Evolutionary conservation across 1,140 invertebrate species (phyloP), one percentile per base, ranked within the genome.

Genomic region (Pseudomyrmex sp.): DNA sequence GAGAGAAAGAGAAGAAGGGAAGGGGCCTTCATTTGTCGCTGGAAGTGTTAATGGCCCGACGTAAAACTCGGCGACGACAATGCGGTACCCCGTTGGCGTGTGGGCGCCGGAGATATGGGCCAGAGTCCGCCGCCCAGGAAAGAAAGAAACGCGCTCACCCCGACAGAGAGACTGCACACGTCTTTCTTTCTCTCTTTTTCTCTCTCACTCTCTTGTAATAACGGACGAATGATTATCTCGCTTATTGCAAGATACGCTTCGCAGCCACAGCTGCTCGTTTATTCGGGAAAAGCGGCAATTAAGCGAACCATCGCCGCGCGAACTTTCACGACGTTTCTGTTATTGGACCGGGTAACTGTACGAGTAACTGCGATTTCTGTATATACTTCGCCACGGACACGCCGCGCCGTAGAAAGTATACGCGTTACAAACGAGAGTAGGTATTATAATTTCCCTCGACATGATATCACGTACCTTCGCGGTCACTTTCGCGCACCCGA

Each of bases 31-130:
- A 91, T 91, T 92, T 91, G 91, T 91, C 90, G 85, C 5, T 86
- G 82, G 85, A 91, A 92, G 91, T 91, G 91, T 91, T 92, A 92
- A 92, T 92, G 87, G 89, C 86, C 86, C 10, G 89, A 59, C 85
- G 89, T 92, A 91, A 91, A 91, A 91, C 82, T 86, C 83, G 50
- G 58, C 85, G 85, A 89, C 87, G 88, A 91, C 90, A 91, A 92
- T 91, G 87, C 86, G 82, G 74, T 85, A 68, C 88, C 54, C 20
- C 56, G 69, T 35, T 35, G 73, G 66, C 74, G 85, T 46, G 92
- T 92, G 92, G 91, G 92, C 88, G 89, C 59, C 74, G 59, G n/a
- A 88, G 91, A 92, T 92, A 90, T 90, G 91, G 87, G 90, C 90
- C 90, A 91, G 35, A 35, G 88, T 82, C 66, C 59, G 73, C 75